These are phyloP conservation scores for Megaptera novaeangliae DNA, from an alignment of 2,113 vertebrate species.

Conservation along the genomic window DNA sequence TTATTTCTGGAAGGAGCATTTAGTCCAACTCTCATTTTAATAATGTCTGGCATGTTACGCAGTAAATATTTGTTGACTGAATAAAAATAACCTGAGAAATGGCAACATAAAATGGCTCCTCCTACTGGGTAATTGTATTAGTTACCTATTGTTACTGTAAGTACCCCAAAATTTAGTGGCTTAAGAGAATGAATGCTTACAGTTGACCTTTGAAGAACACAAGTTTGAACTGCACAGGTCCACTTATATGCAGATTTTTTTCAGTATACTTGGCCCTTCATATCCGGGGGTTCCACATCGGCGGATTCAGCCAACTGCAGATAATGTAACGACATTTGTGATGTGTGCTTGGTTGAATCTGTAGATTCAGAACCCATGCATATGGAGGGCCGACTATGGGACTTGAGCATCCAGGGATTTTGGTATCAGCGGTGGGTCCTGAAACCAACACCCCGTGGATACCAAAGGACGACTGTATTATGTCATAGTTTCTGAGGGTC, in stretches of 20 bases:
- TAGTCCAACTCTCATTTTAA: neutral
- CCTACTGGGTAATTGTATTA: neutral
- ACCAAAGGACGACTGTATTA: neutral
- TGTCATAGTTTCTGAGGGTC: neutral
- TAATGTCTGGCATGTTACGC: neutral
- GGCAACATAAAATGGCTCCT: neutral
- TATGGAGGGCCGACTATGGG: neutral
- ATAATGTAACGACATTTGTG: neutral
- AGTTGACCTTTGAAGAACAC: neutral
- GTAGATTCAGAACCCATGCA: neutral
- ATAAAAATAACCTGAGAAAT: neutral
- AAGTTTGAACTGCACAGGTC: neutral
- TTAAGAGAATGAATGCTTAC: neutral
- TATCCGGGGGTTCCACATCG: neutral
- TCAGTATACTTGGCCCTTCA: neutral
- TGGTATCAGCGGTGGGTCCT: neutral
- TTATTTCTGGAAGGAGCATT: neutral
- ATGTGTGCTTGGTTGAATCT: neutral
- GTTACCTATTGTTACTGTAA: neutral
- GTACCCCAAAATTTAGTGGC: neutral
- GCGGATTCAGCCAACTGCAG: neutral
- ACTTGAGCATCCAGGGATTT: neutral
- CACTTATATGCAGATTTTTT: neutral
- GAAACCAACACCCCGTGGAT: neutral
- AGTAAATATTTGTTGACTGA: neutral